A percentile compares a stretch with the other conserved stretches of the same genome.
Conservation (phyloP, 2,113 vertebrate species). For the Leiothrix lutea region DNA sequence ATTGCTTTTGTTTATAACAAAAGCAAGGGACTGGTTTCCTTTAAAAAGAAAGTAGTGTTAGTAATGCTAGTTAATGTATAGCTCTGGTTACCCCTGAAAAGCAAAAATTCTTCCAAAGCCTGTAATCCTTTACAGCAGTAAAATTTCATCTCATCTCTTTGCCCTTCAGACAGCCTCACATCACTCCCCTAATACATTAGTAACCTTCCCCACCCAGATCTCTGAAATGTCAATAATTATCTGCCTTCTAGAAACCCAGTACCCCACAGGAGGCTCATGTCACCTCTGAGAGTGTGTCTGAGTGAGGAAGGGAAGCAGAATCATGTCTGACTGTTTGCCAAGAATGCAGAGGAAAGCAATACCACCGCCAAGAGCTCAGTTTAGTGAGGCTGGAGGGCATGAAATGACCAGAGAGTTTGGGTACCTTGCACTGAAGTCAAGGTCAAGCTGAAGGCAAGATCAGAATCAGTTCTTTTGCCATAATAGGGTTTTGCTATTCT, state of each 20-base stretch:
- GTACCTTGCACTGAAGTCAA: neutral
- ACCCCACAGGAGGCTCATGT: neutral
- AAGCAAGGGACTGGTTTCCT: neutral
- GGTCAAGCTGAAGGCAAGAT: neutral
- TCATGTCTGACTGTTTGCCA: neutral
- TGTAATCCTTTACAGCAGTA: neutral
- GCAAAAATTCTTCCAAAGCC: neutral
- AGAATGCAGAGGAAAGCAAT: neutral
- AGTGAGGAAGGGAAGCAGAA: neutral
- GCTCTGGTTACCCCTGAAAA: neutral
- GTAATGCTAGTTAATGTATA: neutral
- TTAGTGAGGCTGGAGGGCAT: neutral
- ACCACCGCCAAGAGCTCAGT: neutral
- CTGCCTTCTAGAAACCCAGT: neutral
- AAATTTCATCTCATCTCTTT: neutral
- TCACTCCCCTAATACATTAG: neutral
- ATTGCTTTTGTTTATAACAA: neutral
- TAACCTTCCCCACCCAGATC: neutral
- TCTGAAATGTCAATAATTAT: conserved; percentile 28
- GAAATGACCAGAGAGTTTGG: neutral
- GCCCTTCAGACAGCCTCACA: neutral
- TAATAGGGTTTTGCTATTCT: neutral
- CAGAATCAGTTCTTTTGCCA: neutral
- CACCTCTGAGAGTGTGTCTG: neutral
- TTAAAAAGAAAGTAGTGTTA: neutral